These are phyloP conservation scores for Macrobrachium nipponense DNA, from an alignment of 1,140 invertebrate species.

Conservation along the genomic window DNA sequence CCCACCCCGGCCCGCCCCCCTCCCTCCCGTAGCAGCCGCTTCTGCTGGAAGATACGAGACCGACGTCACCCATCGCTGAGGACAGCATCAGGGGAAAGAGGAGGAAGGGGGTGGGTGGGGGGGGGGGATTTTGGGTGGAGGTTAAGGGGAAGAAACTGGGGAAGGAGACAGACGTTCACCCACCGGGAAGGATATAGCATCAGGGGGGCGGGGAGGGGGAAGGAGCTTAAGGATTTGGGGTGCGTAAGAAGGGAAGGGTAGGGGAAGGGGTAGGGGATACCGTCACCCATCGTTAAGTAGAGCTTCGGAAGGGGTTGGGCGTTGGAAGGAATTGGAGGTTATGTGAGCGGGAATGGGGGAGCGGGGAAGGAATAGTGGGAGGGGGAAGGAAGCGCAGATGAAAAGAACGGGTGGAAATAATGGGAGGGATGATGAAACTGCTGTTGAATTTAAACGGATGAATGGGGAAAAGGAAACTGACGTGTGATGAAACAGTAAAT, in stretches of 20 bases:
- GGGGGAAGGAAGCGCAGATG: background rate
- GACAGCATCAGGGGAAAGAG: background rate
- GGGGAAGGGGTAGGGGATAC: no score
- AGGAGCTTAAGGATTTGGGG: no score
- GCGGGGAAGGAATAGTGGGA: background rate
- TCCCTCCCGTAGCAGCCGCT: background rate
- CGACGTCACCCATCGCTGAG: slow-evolving; percentile 16
- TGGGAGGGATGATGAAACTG: background rate
- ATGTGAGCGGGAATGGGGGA: background rate
- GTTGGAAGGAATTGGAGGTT: no score
- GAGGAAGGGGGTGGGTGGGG: background rate
- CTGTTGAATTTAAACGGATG: no score
- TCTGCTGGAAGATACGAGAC: background rate
- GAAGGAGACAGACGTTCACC: background rate
- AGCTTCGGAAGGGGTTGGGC: no score
- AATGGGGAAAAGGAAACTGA: background rate
- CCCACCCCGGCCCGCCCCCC: slow-evolving; percentile 10
- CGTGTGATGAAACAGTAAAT: background rate
- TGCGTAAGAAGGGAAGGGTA: no score
- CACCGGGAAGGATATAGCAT: no score
- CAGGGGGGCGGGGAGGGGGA: no score
- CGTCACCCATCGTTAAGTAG: no score
- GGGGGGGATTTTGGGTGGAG: background rate
- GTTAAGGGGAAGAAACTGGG: background rate
- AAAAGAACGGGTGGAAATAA: background rate